Evolutionary conservation across 2,113 vertebrate species (phyloP), one percentile per base, ranked within the genome.

Genomic region (Rhinichthys klamathensis): DNA sequence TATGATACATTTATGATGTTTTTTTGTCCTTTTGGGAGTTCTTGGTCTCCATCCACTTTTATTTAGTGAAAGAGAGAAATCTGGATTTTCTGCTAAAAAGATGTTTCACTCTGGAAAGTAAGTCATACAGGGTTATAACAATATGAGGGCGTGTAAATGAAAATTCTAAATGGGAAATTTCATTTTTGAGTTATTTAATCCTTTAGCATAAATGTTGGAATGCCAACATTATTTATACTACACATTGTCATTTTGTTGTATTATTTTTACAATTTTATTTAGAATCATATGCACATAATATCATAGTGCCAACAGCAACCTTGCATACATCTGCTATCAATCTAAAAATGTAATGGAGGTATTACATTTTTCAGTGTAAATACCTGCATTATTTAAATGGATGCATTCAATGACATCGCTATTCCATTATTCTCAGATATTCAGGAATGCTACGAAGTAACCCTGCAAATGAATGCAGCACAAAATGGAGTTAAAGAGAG

Each of bases 361-460:
- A 32, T 76, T 23, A 35, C n/a, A 35, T 84, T 30, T 69, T 83
- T 38, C 63, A 69, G 65, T 6, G 27, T 70, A 75, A 75, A 75
- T 51, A 49, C 44, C 15, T 75, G 73, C 41, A 75, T 51, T 30
- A 75, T 75, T 75, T 49, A 75, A 49, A 51, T 38, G 46, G 44
- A 75, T 51, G 27, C 25, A n/a, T 18, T 75, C 73, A 13, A 54
- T 60, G 30, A 83, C 65, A 63, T 60, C 25, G n/a, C 49, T 80
- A 23, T 89, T 83, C 79, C 15, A 69, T 87, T 82, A 85, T 88
- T 92, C 86, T 56, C 92, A 95, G 94, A 95, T 92, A 95, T 95
- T 91, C 94, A 95, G 89, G 94, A 95, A 91, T 95, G 94, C 91
- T 95, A 95, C 90, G 94, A 95, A 90, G 92, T 95, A 90, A 95